A percentile compares a stretch with the other conserved stretches of the same genome.
Evolutionary conservation across 2,888 invertebrate species (phyloP).

Genomic region (Apomyelois bistriatella): DNA sequence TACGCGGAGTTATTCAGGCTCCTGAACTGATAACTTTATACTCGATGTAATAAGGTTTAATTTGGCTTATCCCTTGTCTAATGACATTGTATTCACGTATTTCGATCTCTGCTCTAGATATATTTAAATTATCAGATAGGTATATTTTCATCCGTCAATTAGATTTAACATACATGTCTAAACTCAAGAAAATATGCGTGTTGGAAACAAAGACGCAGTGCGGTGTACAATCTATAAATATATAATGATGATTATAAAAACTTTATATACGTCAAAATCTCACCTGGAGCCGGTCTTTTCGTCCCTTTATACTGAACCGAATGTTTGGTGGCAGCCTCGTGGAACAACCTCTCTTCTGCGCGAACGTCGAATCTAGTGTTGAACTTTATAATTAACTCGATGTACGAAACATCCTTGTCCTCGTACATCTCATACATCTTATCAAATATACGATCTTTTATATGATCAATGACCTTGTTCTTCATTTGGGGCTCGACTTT

Average conservation of each 20-base stretch:
- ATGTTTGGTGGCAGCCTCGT: conserved; percentile 46
- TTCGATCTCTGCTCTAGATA: too few species aligned
- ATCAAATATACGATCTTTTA: conserved; percentile 35
- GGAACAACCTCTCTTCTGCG: conserved; percentile 50
- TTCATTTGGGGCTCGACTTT: conserved; percentile 35
- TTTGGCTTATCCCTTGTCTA: too few species aligned
- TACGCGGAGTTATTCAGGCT: too few species aligned
- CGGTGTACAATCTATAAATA: background rate
- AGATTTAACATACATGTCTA: background rate
- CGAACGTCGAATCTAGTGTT: conserved; percentile 43
- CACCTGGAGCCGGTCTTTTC: conserved; percentile 57
- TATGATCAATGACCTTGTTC: conserved; percentile 39
- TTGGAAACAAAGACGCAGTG: background rate
- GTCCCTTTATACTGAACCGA: conserved; percentile 39
- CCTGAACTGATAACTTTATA: too few species aligned
- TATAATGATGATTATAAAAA: background rate
- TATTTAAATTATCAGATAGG: too few species aligned
- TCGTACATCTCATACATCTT: conserved; percentile 54
- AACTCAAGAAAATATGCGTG: background rate
- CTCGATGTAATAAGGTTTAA: too few species aligned
- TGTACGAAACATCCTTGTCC: conserved; percentile 53
- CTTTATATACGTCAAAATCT: conserved; percentile 25
- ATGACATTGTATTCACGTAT: too few species aligned
- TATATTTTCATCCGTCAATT: too few species aligned
- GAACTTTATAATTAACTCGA: conserved; percentile 59